Percentiles rank a stretch among this genome's conserved stretches.
These are phyloP conservation scores for Drosophila albomicans DNA, from an alignment of 1,140 invertebrate genomes.

Conservation along the genomic window DNA sequence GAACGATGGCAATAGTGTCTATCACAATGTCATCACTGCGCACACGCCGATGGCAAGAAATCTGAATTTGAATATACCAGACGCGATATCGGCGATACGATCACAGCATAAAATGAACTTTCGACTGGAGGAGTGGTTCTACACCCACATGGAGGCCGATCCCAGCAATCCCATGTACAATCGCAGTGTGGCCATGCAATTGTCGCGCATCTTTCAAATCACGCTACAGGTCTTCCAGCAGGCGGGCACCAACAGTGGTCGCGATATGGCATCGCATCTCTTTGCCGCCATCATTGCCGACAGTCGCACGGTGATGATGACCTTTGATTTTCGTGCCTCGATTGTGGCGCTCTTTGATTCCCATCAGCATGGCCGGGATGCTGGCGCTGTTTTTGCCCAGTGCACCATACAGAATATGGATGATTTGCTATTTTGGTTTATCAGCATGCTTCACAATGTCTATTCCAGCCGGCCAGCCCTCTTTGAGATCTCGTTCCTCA, in stretches of 20 bases:
- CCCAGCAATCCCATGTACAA: conserved; percentile 67
- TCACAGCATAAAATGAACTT: conserved; percentile 75
- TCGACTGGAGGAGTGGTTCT: conserved; percentile 80
- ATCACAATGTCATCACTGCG: conserved; percentile 71
- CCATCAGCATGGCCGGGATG: conserved; percentile 76
- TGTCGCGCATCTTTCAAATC: conserved; percentile 69
- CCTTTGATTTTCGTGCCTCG: conserved; percentile 73
- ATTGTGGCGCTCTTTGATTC: conserved; percentile 79
- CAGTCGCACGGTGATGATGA: conserved; percentile 77
- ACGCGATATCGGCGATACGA: conserved; percentile 72
- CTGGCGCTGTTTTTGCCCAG: conserved; percentile 77
- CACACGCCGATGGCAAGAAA: conserved; percentile 60
- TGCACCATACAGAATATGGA: conserved; percentile 68
- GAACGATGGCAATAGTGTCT: conserved; percentile 79
- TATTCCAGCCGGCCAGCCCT: conserved; percentile 72
- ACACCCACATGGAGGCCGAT: conserved; percentile 82
- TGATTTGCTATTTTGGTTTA: conserved; percentile 77
- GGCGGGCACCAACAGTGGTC: conserved; percentile 28
- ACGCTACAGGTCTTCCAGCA: conserved; percentile 71
- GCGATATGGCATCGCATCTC: conserved; percentile 52
- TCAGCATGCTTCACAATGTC: conserved; percentile 77
- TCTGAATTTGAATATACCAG: conserved; percentile 78
- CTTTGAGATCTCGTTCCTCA: conserved; percentile 77
- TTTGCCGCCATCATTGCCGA: conserved; percentile 80
- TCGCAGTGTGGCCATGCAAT: conserved; percentile 68